These are phyloP conservation scores for Thymelicus sylvestris DNA, from an alignment of 2,888 invertebrate species.

Conservation along the genomic window DNA sequence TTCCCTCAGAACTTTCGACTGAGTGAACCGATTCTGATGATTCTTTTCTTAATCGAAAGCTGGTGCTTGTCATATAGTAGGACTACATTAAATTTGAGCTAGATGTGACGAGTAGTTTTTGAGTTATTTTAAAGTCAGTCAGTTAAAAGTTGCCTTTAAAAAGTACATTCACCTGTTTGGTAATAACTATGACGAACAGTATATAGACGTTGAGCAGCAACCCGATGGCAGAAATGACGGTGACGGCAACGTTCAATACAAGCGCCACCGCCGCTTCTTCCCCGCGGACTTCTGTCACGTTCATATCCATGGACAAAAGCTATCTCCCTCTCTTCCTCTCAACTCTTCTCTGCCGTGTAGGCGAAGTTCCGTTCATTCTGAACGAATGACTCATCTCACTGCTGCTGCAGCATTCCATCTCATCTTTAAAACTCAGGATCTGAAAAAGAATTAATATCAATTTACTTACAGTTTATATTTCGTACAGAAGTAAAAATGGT, in stretches of 20 bases:
- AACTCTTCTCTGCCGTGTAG: slow-evolving; percentile 54
- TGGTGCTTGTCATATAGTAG: too few relatives aligned
- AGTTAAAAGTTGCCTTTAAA: too few relatives aligned
- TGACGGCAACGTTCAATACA: slow-evolving; percentile 87
- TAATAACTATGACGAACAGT: slow-evolving; percentile 88
- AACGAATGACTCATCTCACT: slow-evolving; percentile 68
- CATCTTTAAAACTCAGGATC: slow-evolving; percentile 63
- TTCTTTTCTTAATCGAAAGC: too few relatives aligned
- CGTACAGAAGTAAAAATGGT: too few relatives aligned
- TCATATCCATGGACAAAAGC: slow-evolving; percentile 66
- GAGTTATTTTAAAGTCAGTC: too few relatives aligned
- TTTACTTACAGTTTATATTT: too few relatives aligned
- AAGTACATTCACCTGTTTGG: slow-evolving; percentile 85
- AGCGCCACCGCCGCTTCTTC: slow-evolving; percentile 86
- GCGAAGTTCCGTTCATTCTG: slow-evolving; percentile 17
- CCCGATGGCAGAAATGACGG: slow-evolving; percentile 88
- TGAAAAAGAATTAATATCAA: slow-evolving; percentile 46
- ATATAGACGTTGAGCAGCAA: slow-evolving; percentile 90
- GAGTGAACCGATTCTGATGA: too few relatives aligned
- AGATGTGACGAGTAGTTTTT: too few relatives aligned
- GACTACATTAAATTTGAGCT: too few relatives aligned
- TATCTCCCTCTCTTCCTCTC: slow-evolving; percentile 55
- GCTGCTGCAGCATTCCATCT: slow-evolving; percentile 76
- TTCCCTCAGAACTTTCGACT: too few relatives aligned
- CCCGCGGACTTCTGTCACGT: slow-evolving; percentile 70